These are phyloP conservation scores for Triplophysa dalaica DNA, from an alignment of 2,113 vertebrate species.

Conservation along the genomic window DNA sequence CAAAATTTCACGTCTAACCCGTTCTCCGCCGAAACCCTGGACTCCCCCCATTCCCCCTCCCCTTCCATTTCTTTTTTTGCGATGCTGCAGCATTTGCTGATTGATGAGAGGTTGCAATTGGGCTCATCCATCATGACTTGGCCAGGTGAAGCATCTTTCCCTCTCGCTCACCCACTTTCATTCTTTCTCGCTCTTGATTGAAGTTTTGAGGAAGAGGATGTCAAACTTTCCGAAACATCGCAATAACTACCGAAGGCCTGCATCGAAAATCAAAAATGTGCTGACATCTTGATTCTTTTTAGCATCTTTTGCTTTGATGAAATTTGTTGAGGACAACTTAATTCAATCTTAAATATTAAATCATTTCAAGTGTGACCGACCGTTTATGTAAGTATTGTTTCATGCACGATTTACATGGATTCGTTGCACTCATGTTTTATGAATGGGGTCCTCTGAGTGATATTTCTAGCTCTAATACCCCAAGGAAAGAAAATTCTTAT, in stretches of 20 bases:
- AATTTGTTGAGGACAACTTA: no score
- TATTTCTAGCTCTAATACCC: neutral
- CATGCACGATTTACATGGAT: neutral
- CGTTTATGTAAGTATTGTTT: neutral
- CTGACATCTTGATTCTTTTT: neutral
- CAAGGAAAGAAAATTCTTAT: neutral
- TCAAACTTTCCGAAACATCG: conserved; percentile 39
- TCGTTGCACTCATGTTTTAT: neutral
- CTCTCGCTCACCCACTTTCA: conserved; percentile 31
- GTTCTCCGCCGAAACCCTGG: conserved; percentile 4
- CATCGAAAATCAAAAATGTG: conserved; percentile 9
- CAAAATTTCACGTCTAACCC: conserved; percentile 5
- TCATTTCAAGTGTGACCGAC: no score
- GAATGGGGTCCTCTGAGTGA: neutral
- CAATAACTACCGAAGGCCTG: neutral
- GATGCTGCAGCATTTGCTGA: conserved; percentile 51
- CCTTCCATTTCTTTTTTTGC: conserved; percentile 9
- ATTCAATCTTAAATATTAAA: no score
- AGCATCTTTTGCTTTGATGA: neutral
- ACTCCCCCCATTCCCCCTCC: conserved; percentile 2
- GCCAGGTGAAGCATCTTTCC: conserved; percentile 50
- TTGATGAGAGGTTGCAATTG: conserved; percentile 54
- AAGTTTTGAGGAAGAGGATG: conserved; percentile 36
- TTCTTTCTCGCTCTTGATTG: conserved; percentile 48
- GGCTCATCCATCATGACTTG: conserved; percentile 55